Evolutionary conservation across 2,113 vertebrate genomes (phyloP), one percentile per base, ranked within the genome.

Genomic region (Lycaon pictus): DNA sequence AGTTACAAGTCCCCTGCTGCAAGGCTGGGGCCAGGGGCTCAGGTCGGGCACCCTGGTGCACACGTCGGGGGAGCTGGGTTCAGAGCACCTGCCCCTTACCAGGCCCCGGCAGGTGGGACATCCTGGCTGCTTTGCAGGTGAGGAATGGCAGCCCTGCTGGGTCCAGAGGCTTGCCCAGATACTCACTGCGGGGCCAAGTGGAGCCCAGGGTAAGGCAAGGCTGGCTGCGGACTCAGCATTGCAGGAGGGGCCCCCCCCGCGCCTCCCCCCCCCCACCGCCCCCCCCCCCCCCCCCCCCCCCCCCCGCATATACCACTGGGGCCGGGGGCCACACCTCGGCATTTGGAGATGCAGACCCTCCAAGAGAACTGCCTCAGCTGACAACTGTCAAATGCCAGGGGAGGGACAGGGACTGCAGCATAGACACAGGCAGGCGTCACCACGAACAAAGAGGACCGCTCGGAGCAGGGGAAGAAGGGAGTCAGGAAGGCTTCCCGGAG

Each of bases 131-230:
- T 84, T 58, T 32, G 23, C 60, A 60, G 92, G 32, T 17, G 55
- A 74, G 89, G 48, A 62, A 25, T 7, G 17, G 60, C 25, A 63
- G 27, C 37, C 15, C 67, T 19, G 2, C 8, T n/a, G 7, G 1
- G 53, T 65, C 37, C 5, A 17, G 27, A 25, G 11, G 48, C 37
- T 55, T 69, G 4, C 11, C 35, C 16, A 35, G 10, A 71, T 13
- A n/a, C 23, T 23, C 0, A 2, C 60, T 5, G 12, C 0, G 1
- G 63, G 11, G 16, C 37, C 35, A 3, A 15, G 29, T 17, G 6
- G 67, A 55, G 17, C n/a, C 22, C 27, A 51, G 27, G 60, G 11
- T 58, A 60, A 55, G 23, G 67, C 58, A 82, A 60, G 27, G n/a
- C 5, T 15, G 74, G 19, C 43, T 11, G 15, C 35, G 53, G 29